Conservation (phyloP, 2,888 invertebrate species). For the Pristionchus japonicus region DNA sequence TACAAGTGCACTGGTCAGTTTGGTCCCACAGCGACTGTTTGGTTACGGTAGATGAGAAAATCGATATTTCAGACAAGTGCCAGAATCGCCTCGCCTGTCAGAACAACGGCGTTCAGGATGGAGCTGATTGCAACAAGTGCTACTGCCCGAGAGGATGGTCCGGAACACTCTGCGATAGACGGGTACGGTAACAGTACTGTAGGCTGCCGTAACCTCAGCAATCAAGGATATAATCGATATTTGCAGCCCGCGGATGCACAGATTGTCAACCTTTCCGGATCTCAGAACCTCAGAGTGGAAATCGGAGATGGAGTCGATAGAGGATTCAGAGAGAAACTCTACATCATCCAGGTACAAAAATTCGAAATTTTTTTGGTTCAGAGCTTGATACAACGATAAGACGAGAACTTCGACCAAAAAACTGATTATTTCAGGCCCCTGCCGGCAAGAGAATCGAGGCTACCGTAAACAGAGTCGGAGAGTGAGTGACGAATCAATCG, state of each 20-base stretch:
- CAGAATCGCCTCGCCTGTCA: conserved; percentile 12
- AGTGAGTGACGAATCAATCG: background rate
- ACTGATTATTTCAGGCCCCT: background rate
- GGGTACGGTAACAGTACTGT: background rate
- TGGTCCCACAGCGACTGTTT: background rate
- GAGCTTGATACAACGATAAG: no score
- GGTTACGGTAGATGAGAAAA: background rate
- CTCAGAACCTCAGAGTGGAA: background rate
- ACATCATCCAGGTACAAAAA: background rate
- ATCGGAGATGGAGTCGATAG: background rate
- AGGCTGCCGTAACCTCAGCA: background rate
- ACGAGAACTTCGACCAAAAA: background rate
- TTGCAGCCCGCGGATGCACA: conserved; percentile 31
- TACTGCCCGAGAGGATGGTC: conserved; percentile 37
- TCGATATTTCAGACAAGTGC: conserved; percentile 27
- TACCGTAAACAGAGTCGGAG: background rate
- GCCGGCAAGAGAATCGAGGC: conserved; percentile 40
- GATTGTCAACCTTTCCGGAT: background rate
- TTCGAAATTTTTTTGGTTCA: no score
- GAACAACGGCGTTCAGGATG: conserved; percentile 36
- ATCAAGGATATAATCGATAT: background rate
- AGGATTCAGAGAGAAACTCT: conserved; percentile 26
- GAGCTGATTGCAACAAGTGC: conserved; percentile 27
- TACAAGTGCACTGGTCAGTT: conserved; percentile 35
- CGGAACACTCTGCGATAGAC: conserved; percentile 13